Conservation (phyloP, 2,113 vertebrate species). For the Erpornis zantholeuca region DNA sequence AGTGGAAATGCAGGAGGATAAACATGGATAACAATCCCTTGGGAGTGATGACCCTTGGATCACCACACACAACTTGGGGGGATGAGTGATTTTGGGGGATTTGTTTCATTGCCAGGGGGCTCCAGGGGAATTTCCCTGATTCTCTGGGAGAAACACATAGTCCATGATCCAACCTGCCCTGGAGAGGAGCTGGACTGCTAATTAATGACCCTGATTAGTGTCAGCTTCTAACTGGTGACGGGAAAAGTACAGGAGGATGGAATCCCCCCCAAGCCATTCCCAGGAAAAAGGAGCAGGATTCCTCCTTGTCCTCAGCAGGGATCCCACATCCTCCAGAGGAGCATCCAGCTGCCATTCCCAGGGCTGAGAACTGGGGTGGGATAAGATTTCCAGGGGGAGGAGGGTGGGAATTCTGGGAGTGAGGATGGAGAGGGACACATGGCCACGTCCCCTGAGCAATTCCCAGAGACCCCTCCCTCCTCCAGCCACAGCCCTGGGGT, state of each 20-base stretch:
- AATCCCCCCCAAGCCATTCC: background rate
- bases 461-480: background rate
- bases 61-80: too few species aligned
- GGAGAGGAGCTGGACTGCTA: background rate
- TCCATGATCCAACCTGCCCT: background rate
- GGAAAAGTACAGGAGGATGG: background rate
- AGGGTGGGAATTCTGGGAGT: background rate
- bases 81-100: fast-evolving
- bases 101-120: background rate
- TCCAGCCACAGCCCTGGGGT: background rate
- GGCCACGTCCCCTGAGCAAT: background rate
- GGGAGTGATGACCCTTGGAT: background rate
- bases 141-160: background rate
- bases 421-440: background rate
- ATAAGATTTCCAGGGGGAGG: background rate
- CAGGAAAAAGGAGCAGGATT: background rate
- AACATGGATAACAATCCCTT: background rate
- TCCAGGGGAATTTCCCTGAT: background rate
- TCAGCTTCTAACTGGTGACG: background rate
- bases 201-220: background rate
- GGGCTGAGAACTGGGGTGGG: background rate
- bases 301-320: background rate
- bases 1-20: background rate
- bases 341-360: background rate
- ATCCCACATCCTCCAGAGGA: background rate